Percentiles rank a stretch among this genome's conserved stretches.
Conservation (phyloP, 2,113 vertebrate species). For the Lophotis ruficrista region DNA sequence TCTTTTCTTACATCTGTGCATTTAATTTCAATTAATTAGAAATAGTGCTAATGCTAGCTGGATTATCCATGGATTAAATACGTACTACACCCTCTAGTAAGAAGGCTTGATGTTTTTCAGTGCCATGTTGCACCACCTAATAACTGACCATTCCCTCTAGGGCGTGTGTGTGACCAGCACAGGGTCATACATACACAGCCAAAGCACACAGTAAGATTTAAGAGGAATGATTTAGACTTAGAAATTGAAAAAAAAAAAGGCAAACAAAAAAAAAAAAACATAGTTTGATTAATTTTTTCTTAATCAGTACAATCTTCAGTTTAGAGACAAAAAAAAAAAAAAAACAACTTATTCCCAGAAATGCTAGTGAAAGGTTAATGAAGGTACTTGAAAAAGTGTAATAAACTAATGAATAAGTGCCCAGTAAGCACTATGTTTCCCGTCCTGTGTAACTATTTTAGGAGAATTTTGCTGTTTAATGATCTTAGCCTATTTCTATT, state of each 20-base stretch:
- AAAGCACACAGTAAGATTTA: not conserved
- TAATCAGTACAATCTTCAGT: not conserved
- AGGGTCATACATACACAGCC: not conserved
- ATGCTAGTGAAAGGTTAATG: not conserved
- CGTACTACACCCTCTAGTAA: not conserved
- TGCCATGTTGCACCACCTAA: not conserved
- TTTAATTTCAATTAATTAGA: constrained; percentile 64
- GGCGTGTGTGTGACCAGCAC: not conserved
- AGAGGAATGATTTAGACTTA: not conserved
- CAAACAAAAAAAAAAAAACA: too few species aligned
- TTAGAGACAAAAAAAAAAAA: not conserved
- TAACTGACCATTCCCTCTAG: not conserved
- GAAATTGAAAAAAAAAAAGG: not conserved
- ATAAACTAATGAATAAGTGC: constrained; percentile 23
- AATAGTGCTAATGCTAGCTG: constrained; percentile 37
- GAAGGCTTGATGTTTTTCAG: not conserved
- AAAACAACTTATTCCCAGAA: not conserved
- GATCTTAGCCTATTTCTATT: constrained; percentile 63
- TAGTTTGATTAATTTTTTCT: not conserved
- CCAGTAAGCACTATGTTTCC: not conserved
- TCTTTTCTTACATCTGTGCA: constrained; percentile 43
- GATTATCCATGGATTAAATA: constrained; percentile 57
- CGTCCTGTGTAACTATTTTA: constrained; percentile 33
- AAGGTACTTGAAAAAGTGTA: not conserved
- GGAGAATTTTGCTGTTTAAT: constrained; percentile 43